Evolutionary conservation across 2,888 invertebrate genomes (phyloP).

Genomic region (Pyrrhia umbra): DNA sequence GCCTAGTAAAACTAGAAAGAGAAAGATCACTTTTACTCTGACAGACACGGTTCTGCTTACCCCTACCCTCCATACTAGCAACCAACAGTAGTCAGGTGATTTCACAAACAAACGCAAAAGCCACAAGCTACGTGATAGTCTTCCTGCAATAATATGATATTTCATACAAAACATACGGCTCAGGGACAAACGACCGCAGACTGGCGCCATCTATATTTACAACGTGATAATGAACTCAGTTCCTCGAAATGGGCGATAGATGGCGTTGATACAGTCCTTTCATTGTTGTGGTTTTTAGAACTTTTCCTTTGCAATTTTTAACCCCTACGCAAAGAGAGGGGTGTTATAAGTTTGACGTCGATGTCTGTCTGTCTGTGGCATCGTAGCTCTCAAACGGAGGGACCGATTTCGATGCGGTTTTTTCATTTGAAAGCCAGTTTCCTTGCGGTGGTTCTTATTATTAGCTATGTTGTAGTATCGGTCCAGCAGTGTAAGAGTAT

Average conservation of each 20-base stretch:
- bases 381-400: too few relatives aligned
- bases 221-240: slow-evolving; percentile 21
- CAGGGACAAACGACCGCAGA: slow-evolving; percentile 56
- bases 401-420: too few relatives aligned
- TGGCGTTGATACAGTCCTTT: slow-evolving; percentile 12
- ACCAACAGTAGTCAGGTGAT: slow-evolving; percentile 55
- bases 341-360: too few relatives aligned
- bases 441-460: too few relatives aligned
- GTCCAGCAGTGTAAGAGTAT: too few relatives aligned
- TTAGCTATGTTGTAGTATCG: too few relatives aligned
- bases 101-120: slow-evolving; percentile 22
- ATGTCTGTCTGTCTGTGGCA: too few relatives aligned
- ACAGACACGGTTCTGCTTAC: too few relatives aligned
- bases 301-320: too few relatives aligned
- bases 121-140: slow-evolving; percentile 54
- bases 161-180: slow-evolving; percentile 45
- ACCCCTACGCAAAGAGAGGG: too few relatives aligned
- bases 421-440: too few relatives aligned
- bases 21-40: too few relatives aligned
- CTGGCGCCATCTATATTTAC: slow-evolving; percentile 58
- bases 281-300: background rate
- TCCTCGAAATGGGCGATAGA: slow-evolving; percentile 23
- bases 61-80: background rate
- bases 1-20: background rate
- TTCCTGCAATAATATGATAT: slow-evolving; percentile 57